Evolutionary conservation across 2,888 invertebrate genomes (phyloP).

Genomic region (Platypus cylindrus): DNA sequence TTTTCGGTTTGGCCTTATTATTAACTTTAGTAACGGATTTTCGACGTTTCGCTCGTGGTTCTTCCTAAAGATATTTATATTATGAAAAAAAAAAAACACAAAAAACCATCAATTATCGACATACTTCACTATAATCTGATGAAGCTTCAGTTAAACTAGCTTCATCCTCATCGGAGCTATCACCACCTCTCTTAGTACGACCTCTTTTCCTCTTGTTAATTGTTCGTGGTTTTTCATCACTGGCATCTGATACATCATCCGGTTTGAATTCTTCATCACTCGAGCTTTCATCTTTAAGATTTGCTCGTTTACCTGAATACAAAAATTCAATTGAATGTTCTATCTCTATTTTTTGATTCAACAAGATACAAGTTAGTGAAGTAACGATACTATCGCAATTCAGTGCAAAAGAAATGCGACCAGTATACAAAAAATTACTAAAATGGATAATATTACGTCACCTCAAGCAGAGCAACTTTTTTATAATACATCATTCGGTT

Average conservation of each 20-base stretch:
- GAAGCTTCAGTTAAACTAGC: slow-evolving; percentile 25
- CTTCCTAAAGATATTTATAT: slow-evolving; percentile 21
- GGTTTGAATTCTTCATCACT: slow-evolving; percentile 32
- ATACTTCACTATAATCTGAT: slow-evolving; percentile 29
- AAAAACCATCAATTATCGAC: slow-evolving; percentile 7
- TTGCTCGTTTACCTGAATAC: slow-evolving; percentile 29
- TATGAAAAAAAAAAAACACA: not conserved
- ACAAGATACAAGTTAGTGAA: too few species aligned
- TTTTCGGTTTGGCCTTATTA: slow-evolving; percentile 25
- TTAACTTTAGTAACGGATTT: slow-evolving; percentile 22
- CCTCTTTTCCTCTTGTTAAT: slow-evolving; percentile 21
- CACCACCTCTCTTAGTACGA: slow-evolving; percentile 20
- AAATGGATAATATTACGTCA: too few species aligned
- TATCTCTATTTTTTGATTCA: too few species aligned
- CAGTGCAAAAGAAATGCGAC: too few species aligned
- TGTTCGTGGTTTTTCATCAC: slow-evolving; percentile 27
- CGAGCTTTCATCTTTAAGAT: slow-evolving; percentile 36
- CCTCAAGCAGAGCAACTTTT: too few species aligned
- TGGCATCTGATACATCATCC: slow-evolving; percentile 31
- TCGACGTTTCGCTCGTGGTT: slow-evolving; percentile 29
- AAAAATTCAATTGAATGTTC: too few species aligned
- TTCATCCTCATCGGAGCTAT: slow-evolving; percentile 26
- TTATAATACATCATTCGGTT: too few species aligned
- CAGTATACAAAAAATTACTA: too few species aligned
- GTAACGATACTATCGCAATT: too few species aligned